phyloP scores from a whole-genome alignment of 2,113 vertebrate genomes.

The Enhydra lutris region DNA sequence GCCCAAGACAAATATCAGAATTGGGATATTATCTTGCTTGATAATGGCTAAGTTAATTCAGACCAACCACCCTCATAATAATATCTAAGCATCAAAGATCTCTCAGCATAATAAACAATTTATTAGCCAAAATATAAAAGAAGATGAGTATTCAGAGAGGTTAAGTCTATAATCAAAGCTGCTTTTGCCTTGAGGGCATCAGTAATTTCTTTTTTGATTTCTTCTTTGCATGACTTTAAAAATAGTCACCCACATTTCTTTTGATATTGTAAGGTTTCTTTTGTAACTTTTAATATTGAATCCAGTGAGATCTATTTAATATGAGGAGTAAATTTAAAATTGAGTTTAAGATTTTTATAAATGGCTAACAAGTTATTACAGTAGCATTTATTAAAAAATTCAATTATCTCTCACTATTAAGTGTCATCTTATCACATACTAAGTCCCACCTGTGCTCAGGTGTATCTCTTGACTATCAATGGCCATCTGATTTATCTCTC shows the following conservation, averaged over 20 bases:
- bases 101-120: neutral
- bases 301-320: neutral
- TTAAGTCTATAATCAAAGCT: neutral
- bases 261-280: neutral
- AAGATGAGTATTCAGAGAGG: neutral
- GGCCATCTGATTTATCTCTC: neutral
- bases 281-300: neutral
- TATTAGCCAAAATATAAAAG: neutral
- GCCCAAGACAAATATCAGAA: neutral
- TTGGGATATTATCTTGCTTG: neutral
- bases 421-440: neutral
- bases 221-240: neutral
- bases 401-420: neutral
- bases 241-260: neutral
- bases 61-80: neutral
- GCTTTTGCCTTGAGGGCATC: neutral
- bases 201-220: neutral
- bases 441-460: neutral
- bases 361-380: neutral
- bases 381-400: neutral
- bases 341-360: neutral
- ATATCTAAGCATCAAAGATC: neutral
- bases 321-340: neutral
- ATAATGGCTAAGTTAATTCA: neutral
- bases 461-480: neutral